Evolutionary conservation across 2,797 vertebrate species (phyloP), one percentile per base, ranked within the genome.

Genomic region (Bradypodion pumilum): DNA sequence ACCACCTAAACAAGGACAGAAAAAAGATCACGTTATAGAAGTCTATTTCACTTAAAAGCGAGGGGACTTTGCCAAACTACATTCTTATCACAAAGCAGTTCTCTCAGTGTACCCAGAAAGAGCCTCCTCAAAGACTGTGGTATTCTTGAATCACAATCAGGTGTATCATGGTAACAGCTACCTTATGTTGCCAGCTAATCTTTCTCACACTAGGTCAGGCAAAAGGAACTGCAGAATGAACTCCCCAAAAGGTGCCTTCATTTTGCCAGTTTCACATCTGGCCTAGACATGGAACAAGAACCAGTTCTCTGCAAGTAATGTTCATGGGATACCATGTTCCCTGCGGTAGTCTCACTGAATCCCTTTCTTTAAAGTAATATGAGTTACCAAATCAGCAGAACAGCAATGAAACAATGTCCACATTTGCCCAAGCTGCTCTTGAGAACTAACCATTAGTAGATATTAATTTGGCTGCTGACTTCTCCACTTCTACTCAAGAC

Each of bases 1-100:
- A 95, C 96, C 97, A 95, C 97, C 98, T 98, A 94, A 93, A 94
- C 91, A 92, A 95, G 80, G 91, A 93, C 83, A 95, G 87, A 91
- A 93, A 92, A 90, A 88, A 89, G 29, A 86, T 46, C 1, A 81
- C 86, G 82, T 91, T 85, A 92, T 83, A 94, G 88, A 94, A 90
- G 93, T 94, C 79, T 88, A 86, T 78, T 84, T 42, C n/a, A 73
- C 29, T 87, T 63, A 63, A 16, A 59, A 87, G 29, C 78, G 44
- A 63, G 66, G 60, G 65, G 63, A 46, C 19, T 70, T 32, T 77
- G 62, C 52, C 63, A 76, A 81, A 70, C 29, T 0, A 27, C 46
- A 40, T 69, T 68, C 73, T 74, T 32, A 76, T 59, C 27, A 42
- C 27, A 37, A 63, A 68, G 21, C 42, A 42, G 1, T 44, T 59